Base-by-base conservation (phyloP, 2,888 invertebrate genomes). In the Agonum fuliginosum region DNA sequence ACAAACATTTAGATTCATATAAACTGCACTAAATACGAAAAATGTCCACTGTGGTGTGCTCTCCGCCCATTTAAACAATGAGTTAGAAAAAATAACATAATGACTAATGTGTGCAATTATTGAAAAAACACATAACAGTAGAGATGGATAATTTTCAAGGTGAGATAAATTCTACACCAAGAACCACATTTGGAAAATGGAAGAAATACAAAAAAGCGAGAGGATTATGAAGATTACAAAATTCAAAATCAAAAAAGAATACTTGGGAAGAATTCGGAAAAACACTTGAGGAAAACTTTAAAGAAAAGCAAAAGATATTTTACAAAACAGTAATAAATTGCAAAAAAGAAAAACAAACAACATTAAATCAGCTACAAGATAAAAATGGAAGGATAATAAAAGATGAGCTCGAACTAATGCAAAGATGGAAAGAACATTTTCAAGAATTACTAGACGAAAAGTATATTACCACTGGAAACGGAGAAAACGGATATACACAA, bases 351-450 rank as follows among this genome's bases (percentile, higher is more conserved):
- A 71, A 71, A 30, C 24, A 14, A 17, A 14, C 17, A 30, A 46
- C 69, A n/a, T n/a, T 69, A 20, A 69, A 69, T 2, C 43, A 41
- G 19, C n/a, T 37, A 17, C 8, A 14, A n/a, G 27, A 46, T 12
- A 71, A 71, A 3, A 14, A 46, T 12, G 48, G 48, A 14, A 46
- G 17, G 8, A 70, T 70, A 70, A 1, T 70, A 10, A 46, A 43
- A 70, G 46, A 46, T 1, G n/a, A 24, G 5, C 24, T 46, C 4
- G 24, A 41, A 24, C 43, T 70, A 41, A 70, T 43, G 70, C 10
- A 37, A 41, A 34, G 67, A 67, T 67, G 67, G 67, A 67, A 37
- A 24, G 12, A 62, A 24, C 37, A 70, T 1, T 70, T 43, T 24
- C 6, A 71, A 51, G 71, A 71, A 30, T 22, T 71, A 17, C 48